Evolutionary conservation across 2,797 vertebrate genomes (phyloP).

Genomic region (Lagothrix lagotricha): DNA sequence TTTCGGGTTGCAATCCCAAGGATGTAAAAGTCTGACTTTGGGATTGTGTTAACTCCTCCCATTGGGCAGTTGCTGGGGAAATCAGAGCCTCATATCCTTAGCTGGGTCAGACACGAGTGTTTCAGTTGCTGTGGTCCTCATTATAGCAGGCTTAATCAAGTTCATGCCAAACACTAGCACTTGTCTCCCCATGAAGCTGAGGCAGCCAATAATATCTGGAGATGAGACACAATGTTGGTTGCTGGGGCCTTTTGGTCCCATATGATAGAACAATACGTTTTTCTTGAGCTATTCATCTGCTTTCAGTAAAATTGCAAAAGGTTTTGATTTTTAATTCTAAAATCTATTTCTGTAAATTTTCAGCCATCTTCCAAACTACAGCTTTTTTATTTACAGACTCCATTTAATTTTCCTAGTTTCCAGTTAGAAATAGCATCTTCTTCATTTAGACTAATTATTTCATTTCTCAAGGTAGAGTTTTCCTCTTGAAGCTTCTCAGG

Average conservation of each 20-base stretch:
- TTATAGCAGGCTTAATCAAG: not conserved
- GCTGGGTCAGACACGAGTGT: not conserved
- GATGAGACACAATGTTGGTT: not conserved
- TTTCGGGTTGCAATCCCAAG: not conserved
- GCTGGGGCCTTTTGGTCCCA: not conserved
- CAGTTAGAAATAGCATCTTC: no score
- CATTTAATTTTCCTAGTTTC: no score
- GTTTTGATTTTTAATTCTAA: no score
- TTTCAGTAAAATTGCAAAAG: no score
- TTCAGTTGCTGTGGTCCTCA: not conserved
- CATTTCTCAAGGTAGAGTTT: no score
- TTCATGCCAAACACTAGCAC: not conserved
- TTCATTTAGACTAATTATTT: no score
- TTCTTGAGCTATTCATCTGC: no score
- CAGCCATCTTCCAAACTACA: no score
- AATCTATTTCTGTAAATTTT: no score
- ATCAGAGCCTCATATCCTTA: not conserved
- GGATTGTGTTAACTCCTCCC: not conserved
- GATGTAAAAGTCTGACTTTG: not conserved
- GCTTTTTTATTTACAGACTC: no score
- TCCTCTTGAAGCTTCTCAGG: no score
- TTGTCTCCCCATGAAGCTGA: not conserved
- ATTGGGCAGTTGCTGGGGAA: constrained; percentile 32
- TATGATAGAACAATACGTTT: no score
- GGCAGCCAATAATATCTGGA: not conserved